Base-by-base conservation (phyloP, 2,797 vertebrate genomes). In the Okamejei kenojei region DNA sequence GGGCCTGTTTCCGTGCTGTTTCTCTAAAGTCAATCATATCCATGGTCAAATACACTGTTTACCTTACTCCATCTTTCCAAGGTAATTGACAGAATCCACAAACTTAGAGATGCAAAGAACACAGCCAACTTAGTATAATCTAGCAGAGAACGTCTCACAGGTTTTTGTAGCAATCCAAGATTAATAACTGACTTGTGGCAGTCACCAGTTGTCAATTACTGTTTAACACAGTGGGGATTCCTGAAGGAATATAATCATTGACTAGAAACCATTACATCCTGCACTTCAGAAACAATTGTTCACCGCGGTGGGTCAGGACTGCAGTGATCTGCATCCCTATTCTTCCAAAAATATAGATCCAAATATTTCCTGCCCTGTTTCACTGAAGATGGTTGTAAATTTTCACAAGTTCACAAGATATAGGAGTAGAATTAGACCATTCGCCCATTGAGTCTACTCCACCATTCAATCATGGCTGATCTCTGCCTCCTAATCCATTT, bases 151-250 rank as follows among this genome's bases (percentile, higher is more conserved):
- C 2, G 32, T 90, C 86, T 71, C 7, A 71, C n/a, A 86, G 29
- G 10, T n/a, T 86, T 45, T 19, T 90, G 86, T 23, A 54, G n/a
- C 32, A 90, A 90, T 23, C 6, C 63, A 71, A 90, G 38, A n/a
- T 4, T 1, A 71, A 71, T 71, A 35, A 90, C 65, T 90, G 17
- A 90, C 19, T 63, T 23, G 63, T 65, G 86, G 71, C 32, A 68
- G 86, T 90, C 63, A 71, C 63, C 45, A 35, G 32, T 71, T 90
- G 61, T 90, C 86, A 90, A 65, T 90, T 90, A 90, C 63, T 38
- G 32, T 45, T 45, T 45, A 45, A 45, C 45, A 45, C 45, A 45
- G 45, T 45, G 45, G 45, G 45, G 45, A 45, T 45, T 45, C 45
- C 45, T 71, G 63, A 8, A 90, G 63, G 86, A 90, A 90, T 71